A percentile compares a stretch with the other conserved stretches of the same genome.
phyloP scores from a whole-genome alignment of 2,113 vertebrate genomes.

The Calyptomena viridis region DNA sequence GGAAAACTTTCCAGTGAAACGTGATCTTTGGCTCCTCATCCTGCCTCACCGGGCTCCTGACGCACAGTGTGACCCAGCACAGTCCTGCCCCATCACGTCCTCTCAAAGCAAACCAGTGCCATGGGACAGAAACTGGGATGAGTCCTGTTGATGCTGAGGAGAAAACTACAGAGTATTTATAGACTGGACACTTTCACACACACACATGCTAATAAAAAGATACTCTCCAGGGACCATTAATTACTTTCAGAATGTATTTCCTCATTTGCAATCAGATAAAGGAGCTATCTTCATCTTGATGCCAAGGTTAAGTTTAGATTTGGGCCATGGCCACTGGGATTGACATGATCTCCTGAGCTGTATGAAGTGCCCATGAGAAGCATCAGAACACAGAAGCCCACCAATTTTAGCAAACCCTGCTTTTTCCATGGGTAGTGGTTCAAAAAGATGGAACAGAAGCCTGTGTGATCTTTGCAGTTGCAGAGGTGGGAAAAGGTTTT shows the following conservation, averaged over 20 bases:
- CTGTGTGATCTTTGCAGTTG: background rate
- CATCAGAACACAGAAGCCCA: background rate
- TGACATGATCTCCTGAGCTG: background rate
- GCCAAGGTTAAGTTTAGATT: background rate
- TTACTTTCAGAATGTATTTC: slow-evolving; percentile 31
- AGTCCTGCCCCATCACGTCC: background rate
- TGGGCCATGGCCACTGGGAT: background rate
- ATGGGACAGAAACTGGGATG: background rate
- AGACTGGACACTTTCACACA: background rate
- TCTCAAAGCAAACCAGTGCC: background rate
- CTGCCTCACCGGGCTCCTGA: background rate
- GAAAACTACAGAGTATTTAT: slow-evolving; percentile 14
- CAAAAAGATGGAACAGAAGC: background rate
- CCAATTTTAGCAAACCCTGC: background rate
- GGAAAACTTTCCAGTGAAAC: background rate
- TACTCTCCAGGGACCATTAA: background rate
- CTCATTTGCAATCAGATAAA: slow-evolving; percentile 12
- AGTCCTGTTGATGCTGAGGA: background rate
- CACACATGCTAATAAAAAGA: background rate
- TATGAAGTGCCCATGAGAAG: background rate
- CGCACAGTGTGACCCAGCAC: background rate
- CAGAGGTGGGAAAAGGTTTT: background rate
- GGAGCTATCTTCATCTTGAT: background rate
- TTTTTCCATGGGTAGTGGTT: background rate
- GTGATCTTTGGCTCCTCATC: background rate